Conservation (phyloP, 2,888 invertebrate genomes). For the Rhabditoides inermis region DNA sequence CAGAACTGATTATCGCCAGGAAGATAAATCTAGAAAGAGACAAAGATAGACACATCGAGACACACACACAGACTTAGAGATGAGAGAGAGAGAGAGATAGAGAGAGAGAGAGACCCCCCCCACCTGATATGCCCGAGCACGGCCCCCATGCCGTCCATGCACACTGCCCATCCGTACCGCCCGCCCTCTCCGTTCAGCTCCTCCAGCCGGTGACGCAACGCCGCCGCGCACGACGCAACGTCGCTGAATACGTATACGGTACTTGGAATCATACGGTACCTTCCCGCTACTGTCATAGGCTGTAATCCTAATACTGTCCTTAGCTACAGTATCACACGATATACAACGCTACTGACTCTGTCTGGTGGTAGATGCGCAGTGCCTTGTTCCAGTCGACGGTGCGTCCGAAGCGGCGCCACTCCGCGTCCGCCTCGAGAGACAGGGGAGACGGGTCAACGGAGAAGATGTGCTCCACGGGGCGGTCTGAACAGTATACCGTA, state of each 20-base stretch:
- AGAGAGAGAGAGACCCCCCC: no score
- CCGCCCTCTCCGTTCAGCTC: slow-evolving; percentile 62
- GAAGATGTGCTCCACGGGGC: no score
- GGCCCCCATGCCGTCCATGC: slow-evolving; percentile 72
- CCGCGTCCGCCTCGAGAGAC: slow-evolving; percentile 66
- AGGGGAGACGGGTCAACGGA: no score
- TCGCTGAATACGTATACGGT: slow-evolving; percentile 9
- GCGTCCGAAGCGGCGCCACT: slow-evolving; percentile 68
- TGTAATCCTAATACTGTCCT: no score
- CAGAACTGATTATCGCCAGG: no score
- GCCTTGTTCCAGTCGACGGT: slow-evolving; percentile 75
- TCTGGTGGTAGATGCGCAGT: slow-evolving; percentile 53
- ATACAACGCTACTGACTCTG: no score
- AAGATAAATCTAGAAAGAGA: no score
- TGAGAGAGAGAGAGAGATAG: no score
- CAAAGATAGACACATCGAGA: no score
- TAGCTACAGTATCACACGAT: no score
- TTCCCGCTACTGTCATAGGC: slow-evolving; percentile 4
- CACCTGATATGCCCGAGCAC: slow-evolving; percentile 70
- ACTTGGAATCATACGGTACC: slow-evolving; percentile 2
- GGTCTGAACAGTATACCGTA: no score
- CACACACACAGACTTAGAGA: no score
- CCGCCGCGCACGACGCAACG: slow-evolving; percentile 40
- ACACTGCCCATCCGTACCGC: slow-evolving; percentile 53
- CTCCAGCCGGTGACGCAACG: slow-evolving; percentile 66